Evolutionary conservation across 2,888 invertebrate species (phyloP), one percentile per base, ranked within the genome.

Genomic region (Agrenia bidenticulata): DNA sequence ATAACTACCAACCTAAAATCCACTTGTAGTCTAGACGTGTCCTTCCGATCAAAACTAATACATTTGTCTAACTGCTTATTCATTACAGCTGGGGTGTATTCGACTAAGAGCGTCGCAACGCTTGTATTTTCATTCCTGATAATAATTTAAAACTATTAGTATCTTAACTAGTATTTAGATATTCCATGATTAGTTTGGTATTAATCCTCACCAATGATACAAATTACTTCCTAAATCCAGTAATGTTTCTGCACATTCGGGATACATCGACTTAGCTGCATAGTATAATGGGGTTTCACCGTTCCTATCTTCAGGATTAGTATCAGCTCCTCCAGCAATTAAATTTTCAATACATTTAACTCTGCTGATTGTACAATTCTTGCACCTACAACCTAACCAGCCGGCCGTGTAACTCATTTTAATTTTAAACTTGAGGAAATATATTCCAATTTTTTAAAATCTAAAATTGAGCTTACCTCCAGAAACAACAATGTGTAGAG

Each of bases 21-120:
- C 24, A 70, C 2, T 27, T 42, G 37, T n/a, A 65, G n/a, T 23
- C 53, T 49, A 13, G 57, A 57, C 37, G 37, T 39, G 32, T 65
- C 61, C 13, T 27, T 17, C 4, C 49, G 19, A 23, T 61, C 56
- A 53, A 39, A 65, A 19, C 15, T 9, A 19, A 70, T 63, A n/a
- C 65, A 55, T 53, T 67, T 64, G 58, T 70, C 67, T 15, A 70
- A 63, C 39, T 65, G 64, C 2, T 58, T 50, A 17, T 60, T 61
- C 21, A 70, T 26, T 13, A 67, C 70, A 26, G 62, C 59, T 19
- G 70, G 70, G 39, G 65, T 41, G 37, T 59, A 67, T 39, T 67
- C 32, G 1, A 62, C 65, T 1, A 70, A 41, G 17, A 63, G 4
- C 13, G 64, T 64, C 15, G 63, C 58, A 13, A 63, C 55, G 39